These are phyloP conservation scores for Alces alces DNA, from an alignment of 2,113 vertebrate genomes.

Conservation along the genomic window DNA sequence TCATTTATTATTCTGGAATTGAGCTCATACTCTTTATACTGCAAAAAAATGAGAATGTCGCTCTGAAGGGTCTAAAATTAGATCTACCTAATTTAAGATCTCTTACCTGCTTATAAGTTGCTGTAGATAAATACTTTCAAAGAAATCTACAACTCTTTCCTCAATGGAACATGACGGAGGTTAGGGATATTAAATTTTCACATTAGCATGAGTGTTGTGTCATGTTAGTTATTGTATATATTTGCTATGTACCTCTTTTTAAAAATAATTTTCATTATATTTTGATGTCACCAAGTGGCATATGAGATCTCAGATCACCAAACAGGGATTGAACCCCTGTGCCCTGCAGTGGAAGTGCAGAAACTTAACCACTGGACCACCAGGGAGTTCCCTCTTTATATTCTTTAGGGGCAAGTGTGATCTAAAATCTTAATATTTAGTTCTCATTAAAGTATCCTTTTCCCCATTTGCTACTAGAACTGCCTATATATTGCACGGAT, in stretches of 20 bases:
- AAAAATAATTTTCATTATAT: not conserved
- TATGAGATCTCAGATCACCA: not conserved
- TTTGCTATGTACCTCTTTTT: not conserved
- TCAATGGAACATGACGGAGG: not conserved
- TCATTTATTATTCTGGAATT: too few relatives aligned
- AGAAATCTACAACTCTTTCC: not conserved
- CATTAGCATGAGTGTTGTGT: not conserved
- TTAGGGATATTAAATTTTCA: not conserved
- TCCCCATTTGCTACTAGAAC: not conserved
- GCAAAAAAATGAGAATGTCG: not conserved
- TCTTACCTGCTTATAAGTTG: not conserved
- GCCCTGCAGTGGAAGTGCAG: not conserved
- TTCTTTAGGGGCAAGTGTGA: too few relatives aligned
- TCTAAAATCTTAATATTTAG: not conserved
- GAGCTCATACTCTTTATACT: not conserved
- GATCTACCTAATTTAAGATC: not conserved
- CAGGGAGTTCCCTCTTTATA: not conserved
- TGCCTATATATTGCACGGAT: not conserved
- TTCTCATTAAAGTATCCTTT: not conserved
- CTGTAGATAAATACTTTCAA: not conserved
- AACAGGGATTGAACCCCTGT: not conserved
- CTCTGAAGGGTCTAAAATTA: not conserved
- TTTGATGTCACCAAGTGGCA: not conserved
- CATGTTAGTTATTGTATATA: not conserved
- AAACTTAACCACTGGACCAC: not conserved